Base-by-base conservation (phyloP, 2,113 vertebrate genomes). In the Coryphaenoides rupestris region DNA sequence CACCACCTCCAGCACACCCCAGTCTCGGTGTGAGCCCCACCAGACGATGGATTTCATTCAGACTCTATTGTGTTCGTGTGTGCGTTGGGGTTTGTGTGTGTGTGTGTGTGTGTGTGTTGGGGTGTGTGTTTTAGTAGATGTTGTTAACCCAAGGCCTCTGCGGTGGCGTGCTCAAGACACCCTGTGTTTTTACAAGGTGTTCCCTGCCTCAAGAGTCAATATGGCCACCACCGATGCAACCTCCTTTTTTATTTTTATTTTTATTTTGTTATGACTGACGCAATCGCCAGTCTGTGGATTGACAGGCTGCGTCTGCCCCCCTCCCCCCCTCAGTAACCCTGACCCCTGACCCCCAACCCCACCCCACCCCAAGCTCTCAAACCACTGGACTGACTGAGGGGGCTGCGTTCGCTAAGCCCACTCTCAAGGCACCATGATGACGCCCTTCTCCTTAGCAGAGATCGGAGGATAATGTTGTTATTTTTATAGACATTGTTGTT, bases 381-480 rank as follows among this genome's bases (percentile, higher is more conserved):
- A 84, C 84, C 86, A 87, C 85, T 84, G 84, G 81, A 86, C 82
- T 79, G 80, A 85, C 72, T 62, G 78, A 66, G 70, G 74, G 74
- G 62, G 56, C 60, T 46, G 63, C 59, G 72, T 50, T 60, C 55
- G 59, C 53, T 14, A 15, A 66, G 60, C 58, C 73, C 69, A 73
- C 71, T 61, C 62, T 75, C 1, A 71, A 66, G 74, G 55, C 58
- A 24, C 57, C 58, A 70, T 22, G 19, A 72, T 72, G 73, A 78
- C 75, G 3, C 9, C 75, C 66, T 71, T 76, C 33, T 69, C 67
- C 72, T 79, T 67, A 59, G 65, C 66, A 75, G 62, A 76, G 66
- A 71, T 40, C 2, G 65, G 72, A 63, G 58, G 12, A 19, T 56
- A 15, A 21, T 54, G n/a, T 21, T 22, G 7, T 69, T 73, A 19